A percentile compares a stretch with the other conserved stretches of the same genome.
phyloP scores from a whole-genome alignment of 2,113 vertebrate species.

The Bambusicola thoracicus region DNA sequence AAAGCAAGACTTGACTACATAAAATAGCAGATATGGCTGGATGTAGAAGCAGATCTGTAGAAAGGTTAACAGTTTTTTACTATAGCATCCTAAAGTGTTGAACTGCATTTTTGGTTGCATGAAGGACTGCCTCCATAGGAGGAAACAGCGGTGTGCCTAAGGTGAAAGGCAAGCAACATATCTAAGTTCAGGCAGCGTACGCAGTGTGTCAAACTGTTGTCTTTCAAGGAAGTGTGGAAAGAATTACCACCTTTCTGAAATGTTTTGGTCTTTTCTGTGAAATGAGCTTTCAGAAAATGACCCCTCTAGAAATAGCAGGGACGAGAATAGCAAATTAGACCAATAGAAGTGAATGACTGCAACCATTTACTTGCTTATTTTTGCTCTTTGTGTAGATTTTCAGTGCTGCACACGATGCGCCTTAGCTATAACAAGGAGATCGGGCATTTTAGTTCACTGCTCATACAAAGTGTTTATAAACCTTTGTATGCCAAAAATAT shows the following conservation, averaged over 20 bases:
- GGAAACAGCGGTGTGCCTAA: not conserved
- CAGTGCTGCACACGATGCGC: not conserved
- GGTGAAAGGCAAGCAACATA: conserved; percentile 4
- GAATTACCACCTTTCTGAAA: conserved; percentile 27
- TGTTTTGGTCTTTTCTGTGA: conserved; percentile 8
- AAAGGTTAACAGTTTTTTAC: not conserved
- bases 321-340: conserved; percentile 5
- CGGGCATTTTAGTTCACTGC: conserved; percentile 41
- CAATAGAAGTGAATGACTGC: conserved; percentile 2
- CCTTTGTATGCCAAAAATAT: conserved; percentile 14
- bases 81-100: not conserved
- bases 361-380: conserved; percentile 2
- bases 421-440: not conserved
- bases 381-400: not conserved
- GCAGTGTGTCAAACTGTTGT: not conserved
- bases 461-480: not conserved
- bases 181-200: not conserved
- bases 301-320: not conserved
- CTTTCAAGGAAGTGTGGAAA: not conserved
- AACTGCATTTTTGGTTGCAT: not conserved
- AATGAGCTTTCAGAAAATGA: conserved; percentile 45
- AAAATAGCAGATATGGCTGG: not conserved
- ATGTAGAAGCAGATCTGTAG: not conserved
- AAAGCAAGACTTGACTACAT: not conserved
- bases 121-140: not conserved